Conservation (phyloP, 2,113 vertebrate species). For the Leptosomus discolor region DNA sequence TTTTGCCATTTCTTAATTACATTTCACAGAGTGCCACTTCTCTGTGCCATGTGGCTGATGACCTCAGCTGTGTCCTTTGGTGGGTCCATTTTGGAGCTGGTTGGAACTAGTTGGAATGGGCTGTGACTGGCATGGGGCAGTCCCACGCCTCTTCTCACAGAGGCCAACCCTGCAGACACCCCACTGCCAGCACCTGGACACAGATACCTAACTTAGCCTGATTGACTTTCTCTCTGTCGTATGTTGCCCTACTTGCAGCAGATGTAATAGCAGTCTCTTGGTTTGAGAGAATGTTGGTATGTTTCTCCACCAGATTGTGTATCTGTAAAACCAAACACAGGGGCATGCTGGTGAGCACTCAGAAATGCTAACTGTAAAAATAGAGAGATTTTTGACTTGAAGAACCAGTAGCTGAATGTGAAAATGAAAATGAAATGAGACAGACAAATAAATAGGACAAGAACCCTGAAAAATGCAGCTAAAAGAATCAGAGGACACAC, state of each 20-base stretch:
- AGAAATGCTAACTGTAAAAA: neutral
- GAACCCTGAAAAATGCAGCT: neutral
- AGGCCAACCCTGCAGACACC: neutral
- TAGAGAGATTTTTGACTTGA: neutral
- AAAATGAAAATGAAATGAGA: neutral
- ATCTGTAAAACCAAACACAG: neutral
- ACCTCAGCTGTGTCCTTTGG: neutral
- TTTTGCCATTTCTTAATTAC: neutral
- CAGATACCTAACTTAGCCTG: neutral
- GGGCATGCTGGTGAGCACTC: neutral
- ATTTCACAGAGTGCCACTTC: neutral
- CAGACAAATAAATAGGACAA: neutral
- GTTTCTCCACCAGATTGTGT: neutral
- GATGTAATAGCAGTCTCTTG: neutral
- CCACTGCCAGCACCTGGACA: neutral
- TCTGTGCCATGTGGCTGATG: neutral
- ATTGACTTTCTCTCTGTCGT: neutral
- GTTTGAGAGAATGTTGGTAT: neutral
- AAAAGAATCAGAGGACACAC: neutral
- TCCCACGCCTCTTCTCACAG: neutral
- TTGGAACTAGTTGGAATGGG: neutral
- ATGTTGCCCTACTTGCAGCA: neutral
- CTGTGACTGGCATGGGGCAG: neutral
- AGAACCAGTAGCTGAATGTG: neutral
- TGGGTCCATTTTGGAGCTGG: neutral